Evolutionary conservation across 2,888 invertebrate genomes (phyloP).

Genomic region (Villa cingulata): DNA sequence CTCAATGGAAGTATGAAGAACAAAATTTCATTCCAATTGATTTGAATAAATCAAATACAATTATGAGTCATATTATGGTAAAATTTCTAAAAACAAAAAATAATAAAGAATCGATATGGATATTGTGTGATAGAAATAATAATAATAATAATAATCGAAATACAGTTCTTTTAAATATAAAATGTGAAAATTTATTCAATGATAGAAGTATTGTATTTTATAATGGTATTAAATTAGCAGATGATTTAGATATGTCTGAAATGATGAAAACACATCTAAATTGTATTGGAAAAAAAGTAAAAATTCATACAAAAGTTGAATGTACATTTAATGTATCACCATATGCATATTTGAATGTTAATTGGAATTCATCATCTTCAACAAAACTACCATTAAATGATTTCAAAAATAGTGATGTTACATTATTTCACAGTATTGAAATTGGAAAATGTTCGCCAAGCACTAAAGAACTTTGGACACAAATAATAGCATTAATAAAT

Average conservation of each 20-base stretch:
- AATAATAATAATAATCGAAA: slow-evolving; percentile 39
- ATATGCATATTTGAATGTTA: slow-evolving; percentile 24
- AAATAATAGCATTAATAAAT: slow-evolving; percentile 25
- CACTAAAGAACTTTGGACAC: slow-evolving; percentile 28
- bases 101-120: slow-evolving; percentile 37
- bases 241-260: slow-evolving; percentile 19
- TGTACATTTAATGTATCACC: slow-evolving; percentile 26
- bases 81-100: slow-evolving; percentile 5
- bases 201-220: slow-evolving; percentile 27
- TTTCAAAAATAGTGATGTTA: slow-evolving; percentile 25
- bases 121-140: slow-evolving; percentile 49
- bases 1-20: slow-evolving; percentile 27
- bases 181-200: slow-evolving; percentile 20
- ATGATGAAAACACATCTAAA: slow-evolving; percentile 22
- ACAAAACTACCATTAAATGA: slow-evolving; percentile 22
- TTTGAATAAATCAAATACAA: slow-evolving; percentile 21
- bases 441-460: slow-evolving; percentile 21
- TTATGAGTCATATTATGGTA: slow-evolving; percentile 18
- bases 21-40: slow-evolving; percentile 26
- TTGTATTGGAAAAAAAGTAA: slow-evolving; percentile 3
- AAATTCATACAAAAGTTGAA: slow-evolving; percentile 18
- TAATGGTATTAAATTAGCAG: slow-evolving; percentile 21
- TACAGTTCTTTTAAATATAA: slow-evolving; percentile 24
- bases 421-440: slow-evolving; percentile 25
- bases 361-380: slow-evolving; percentile 21